Base-by-base conservation (phyloP, 2,888 invertebrate species). In the Gortyna flavago region DNA sequence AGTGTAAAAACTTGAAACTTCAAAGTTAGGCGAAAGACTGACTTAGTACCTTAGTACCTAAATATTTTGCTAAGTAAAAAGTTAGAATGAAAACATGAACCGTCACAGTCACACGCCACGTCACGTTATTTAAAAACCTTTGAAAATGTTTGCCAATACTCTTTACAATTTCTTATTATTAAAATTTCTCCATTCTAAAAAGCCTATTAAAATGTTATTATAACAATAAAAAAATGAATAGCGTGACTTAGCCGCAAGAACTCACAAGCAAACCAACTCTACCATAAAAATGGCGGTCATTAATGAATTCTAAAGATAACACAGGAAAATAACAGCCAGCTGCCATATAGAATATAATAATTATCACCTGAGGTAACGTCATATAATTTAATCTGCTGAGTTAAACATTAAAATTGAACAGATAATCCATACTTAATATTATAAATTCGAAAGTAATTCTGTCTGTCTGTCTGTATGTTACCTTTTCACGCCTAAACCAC, bases 381-480 rank as follows among this genome's bases (percentile, higher is more conserved):
- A 75, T 62, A 61, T 78, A 70, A 69, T 71, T 74, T 66, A 73
- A 77, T 85, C 65, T 83, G 83, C 80, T 21, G 7, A 66, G 80
- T 73, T 80, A 54, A 54, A 59, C 68, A 83, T 86, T 83, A 85
- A 76, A 87, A 76, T 85, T 62, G 21, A 74, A 80, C 71, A 68
- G 69, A 35, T 77, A 35, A 0, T 66, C n/a, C n/a, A n/a, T n/a
- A n/a, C n/a, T n/a, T n/a, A n/a, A n/a, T n/a, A n/a, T n/a, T n/a
- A n/a, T n/a, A n/a, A n/a, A n/a, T n/a, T n/a, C n/a, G n/a, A n/a
- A n/a, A n/a, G n/a, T n/a, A n/a, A n/a, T n/a, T n/a, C n/a, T n/a
- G n/a, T n/a, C n/a, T n/a, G n/a, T n/a, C n/a, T n/a, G n/a, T n/a
- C n/a, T n/a, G n/a, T n/a, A n/a, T n/a, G n/a, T n/a, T n/a, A n/a